Base-by-base conservation (phyloP, 2,888 invertebrate genomes). In the Microchrysa polita region DNA sequence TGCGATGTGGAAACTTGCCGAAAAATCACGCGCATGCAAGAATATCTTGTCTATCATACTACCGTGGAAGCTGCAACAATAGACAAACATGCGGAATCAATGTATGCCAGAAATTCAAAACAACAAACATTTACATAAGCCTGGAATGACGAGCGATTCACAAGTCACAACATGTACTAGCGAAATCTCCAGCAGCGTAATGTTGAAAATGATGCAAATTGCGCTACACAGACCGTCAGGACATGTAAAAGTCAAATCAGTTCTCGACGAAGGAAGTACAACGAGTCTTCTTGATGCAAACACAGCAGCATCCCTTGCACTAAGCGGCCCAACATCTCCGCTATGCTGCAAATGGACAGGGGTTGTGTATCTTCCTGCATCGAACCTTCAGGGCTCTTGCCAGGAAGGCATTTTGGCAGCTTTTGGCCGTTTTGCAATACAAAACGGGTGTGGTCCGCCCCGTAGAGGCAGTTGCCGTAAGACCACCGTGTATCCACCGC, bases 201-300 rank as follows among this genome's bases (percentile, higher is more conserved):
- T 59, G 16, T 9, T 59, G 4, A 59, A n/a, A n/a, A n/a, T n/a
- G n/a, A 23, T 59, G 9, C 59, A 14, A 4, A 18, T 59, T 5
- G 18, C 5, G 14, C 9, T 59, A 22, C 23, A 16, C 1, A 18
- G 59, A 5, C 59, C 20, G 18, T 22, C 14, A n/a, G 59, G 59
- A 59, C 5, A 12, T n/a, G 5, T 59, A 5, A 20, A 59, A 59
- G 14, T 59, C 4, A 23, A 22, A 14, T 10, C 59, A 12, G 10
- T 59, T n/a, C 18, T 59, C 5, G 59, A 59, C 18, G 4, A 59
- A 59, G 59, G 59, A n/a, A 59, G 59, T n/a, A 59, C 20, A 9
- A 22, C 23, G 14, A 59, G 16, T 5, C 59, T 59, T 20, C 20
- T 59, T 20, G 14, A 59, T 59, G 23, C 20, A 4, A 16, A 10